phyloP scores from a whole-genome alignment of 2,888 invertebrate species.

The Tipula confusa region DNA sequence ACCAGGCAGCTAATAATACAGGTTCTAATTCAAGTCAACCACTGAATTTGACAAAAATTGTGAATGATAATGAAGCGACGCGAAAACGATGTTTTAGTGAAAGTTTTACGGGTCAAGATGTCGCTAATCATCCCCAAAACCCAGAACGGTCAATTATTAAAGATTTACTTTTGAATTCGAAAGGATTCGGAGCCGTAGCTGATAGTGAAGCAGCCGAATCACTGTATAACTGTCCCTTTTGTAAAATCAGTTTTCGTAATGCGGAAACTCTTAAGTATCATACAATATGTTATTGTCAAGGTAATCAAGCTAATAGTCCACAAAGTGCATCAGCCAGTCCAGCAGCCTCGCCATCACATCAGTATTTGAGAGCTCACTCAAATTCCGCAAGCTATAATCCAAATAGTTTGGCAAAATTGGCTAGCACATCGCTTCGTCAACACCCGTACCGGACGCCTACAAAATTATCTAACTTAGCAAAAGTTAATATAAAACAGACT shows the following conservation, averaged over 20 bases:
- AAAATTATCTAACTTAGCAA: slow-evolving; percentile 41
- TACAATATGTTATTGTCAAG: slow-evolving; percentile 74
- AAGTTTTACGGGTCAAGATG: slow-evolving; percentile 52
- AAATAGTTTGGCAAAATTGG: slow-evolving; percentile 46
- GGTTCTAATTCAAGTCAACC: slow-evolving; percentile 47
- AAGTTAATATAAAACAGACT: slow-evolving; percentile 42
- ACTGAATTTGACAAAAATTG: slow-evolving; percentile 48
- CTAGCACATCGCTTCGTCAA: slow-evolving; percentile 47
- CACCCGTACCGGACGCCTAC: slow-evolving; percentile 46
- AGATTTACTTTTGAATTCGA: slow-evolving; percentile 70
- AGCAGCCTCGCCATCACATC: slow-evolving; percentile 49
- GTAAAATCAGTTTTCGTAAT: slow-evolving; percentile 73
- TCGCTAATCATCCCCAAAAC: slow-evolving; percentile 57
- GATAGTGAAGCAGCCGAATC: slow-evolving; percentile 58
- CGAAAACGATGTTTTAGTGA: slow-evolving; percentile 59
- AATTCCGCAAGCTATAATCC: slow-evolving; percentile 39
- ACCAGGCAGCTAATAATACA: not conserved
- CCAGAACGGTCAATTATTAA: slow-evolving; percentile 68
- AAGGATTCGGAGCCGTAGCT: slow-evolving; percentile 50
- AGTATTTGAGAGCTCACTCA: slow-evolving; percentile 55
- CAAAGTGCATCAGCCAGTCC: slow-evolving; percentile 48
- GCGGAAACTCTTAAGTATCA: slow-evolving; percentile 78
- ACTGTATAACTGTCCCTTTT: slow-evolving; percentile 68
- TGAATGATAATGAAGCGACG: slow-evolving; percentile 41
- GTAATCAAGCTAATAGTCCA: slow-evolving; percentile 45